Evolutionary conservation across 1,140 invertebrate species (phyloP).

Genomic region (Lepidurus apus): DNA sequence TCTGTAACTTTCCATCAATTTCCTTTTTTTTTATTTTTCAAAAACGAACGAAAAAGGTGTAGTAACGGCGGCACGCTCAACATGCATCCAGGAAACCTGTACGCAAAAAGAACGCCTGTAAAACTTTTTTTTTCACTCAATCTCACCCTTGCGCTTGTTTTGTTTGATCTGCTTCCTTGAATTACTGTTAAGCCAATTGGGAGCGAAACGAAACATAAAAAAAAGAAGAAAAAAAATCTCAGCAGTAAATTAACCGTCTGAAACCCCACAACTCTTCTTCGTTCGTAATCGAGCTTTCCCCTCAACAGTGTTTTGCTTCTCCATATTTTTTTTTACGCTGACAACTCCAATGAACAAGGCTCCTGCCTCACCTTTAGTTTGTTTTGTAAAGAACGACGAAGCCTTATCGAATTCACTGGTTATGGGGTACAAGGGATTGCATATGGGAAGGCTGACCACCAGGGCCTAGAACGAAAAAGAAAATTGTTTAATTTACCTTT

Average conservation of each 20-base stretch:
- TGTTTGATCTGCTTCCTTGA: neutral
- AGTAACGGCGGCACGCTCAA: neutral
- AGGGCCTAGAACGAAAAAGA: constrained; percentile 25
- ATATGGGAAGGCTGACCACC: constrained; percentile 35
- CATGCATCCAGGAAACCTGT: constrained; percentile 12
- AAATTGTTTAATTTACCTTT: neutral
- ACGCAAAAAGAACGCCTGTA: constrained; percentile 4
- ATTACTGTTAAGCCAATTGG: neutral
- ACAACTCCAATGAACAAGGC: neutral
- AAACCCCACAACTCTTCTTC: constrained; percentile 6
- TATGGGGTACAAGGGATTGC: constrained; percentile 33
- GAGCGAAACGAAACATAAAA: neutral
- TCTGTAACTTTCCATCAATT: neutral
- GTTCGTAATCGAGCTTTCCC: neutral
- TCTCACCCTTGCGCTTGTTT: neutral
- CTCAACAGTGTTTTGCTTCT: neutral
- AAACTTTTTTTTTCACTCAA: neutral
- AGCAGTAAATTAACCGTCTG: neutral
- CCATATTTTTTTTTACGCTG: neutral
- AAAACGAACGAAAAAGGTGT: neutral
- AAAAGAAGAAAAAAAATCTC: neutral
- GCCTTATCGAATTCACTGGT: neutral
- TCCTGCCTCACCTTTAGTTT: neutral
- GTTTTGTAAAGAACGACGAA: neutral
- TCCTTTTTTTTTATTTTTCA: neutral